Conservation (phyloP, 2,113 vertebrate species). For the Lagopus muta region DNA sequence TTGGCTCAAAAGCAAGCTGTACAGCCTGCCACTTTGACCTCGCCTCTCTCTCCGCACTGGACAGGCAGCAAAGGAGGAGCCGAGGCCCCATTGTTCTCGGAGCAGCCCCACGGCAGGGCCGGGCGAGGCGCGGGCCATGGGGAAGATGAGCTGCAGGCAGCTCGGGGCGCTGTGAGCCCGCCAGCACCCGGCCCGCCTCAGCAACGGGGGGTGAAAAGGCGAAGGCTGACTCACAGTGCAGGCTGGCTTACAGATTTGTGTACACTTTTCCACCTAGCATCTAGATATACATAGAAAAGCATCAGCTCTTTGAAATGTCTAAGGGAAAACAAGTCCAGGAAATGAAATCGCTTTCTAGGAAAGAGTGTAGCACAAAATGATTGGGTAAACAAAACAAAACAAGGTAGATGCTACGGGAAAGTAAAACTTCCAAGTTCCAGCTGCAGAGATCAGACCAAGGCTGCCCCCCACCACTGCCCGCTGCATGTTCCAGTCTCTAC, state of each 20-base stretch:
- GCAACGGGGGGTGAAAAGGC: background rate
- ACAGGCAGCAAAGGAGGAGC: conserved; percentile 54
- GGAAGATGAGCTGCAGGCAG: background rate
- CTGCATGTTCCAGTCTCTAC: background rate
- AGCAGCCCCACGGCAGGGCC: background rate
- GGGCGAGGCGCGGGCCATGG: background rate
- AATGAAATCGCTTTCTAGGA: conserved; percentile 4
- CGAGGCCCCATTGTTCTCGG: conserved; percentile 68
- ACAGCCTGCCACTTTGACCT: conserved; percentile 86
- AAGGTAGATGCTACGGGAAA: background rate
- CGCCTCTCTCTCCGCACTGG: conserved; percentile 77
- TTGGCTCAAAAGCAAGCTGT: conserved; percentile 88
- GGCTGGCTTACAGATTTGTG: background rate
- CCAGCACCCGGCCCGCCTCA: background rate
- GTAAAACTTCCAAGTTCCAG: background rate
- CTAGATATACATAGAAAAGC: background rate
- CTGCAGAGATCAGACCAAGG: background rate
- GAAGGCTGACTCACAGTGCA: background rate
- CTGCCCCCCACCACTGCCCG: background rate
- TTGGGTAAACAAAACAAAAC: fast-evolving
- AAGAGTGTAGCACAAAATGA: background rate
- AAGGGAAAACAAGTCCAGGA: conserved; percentile 21
- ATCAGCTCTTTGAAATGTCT: background rate
- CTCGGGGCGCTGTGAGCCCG: too few relatives aligned
- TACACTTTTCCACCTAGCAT: background rate